Evolutionary conservation across 2,888 invertebrate species (phyloP), one percentile per base, ranked within the genome.

Genomic region (Octodonta nipae): DNA sequence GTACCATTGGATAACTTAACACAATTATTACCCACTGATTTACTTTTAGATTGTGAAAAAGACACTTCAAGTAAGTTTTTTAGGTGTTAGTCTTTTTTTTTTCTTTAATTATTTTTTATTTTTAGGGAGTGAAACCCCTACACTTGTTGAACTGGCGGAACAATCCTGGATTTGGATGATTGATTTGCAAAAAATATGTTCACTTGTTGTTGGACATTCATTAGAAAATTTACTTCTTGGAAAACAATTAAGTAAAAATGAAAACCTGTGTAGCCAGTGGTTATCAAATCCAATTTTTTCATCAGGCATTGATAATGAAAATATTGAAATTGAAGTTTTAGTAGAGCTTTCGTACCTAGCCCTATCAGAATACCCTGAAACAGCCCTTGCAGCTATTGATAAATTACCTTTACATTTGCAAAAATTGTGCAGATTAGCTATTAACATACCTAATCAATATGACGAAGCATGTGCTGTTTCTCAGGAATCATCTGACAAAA

Each of bases 171-270:
- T 63, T 30, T 75, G 74, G 73, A 59, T 73, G 37, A 54, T 73
- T 15, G 74, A 75, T 50, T 53, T 73, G 46, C 72, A 74, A 51
- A 58, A 71, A 41, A 66, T 69, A 0, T 70, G 70, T 47, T 66
- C 70, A n/a, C 57, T 74, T 30, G 55, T 75, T 37, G 65, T 75
- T 30, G 75, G 75, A 3, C 55, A 70, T 34, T 68, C 70, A 50
- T 59, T 75, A 13, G 70, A 71, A 3, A 67, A 66, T 16, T 66
- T 69, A 63, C 51, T 73, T 29, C 55, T 67, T 7, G 72, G 72
- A 1, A 28, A 63, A 8, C 57, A 63, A 2, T 47, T 62, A 4
- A 55, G 62, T 4, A 42, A 49, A 13, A 61, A 64, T 39, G 72
- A 73, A 49, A 41, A 49, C 7, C 47, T 51, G 8, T 60, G 61